These are phyloP conservation scores for Phalacrocorax aristotelis DNA, from an alignment of 2,113 vertebrate genomes.

Conservation along the genomic window DNA sequence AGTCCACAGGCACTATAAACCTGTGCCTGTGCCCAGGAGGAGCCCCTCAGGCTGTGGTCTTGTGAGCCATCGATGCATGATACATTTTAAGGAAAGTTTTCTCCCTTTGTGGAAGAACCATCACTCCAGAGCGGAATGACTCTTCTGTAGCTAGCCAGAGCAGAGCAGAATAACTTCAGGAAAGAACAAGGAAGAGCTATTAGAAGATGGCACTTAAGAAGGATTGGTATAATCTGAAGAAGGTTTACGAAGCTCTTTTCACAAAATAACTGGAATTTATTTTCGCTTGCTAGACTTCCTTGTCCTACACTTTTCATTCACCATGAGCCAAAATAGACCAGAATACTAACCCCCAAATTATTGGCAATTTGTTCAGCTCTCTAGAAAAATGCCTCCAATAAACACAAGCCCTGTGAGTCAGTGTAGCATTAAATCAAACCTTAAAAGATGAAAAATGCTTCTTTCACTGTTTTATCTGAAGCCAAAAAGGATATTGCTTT, in stretches of 20 bases:
- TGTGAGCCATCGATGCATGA: neutral
- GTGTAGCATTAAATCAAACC: conserved; percentile 62
- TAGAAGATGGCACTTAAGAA: neutral
- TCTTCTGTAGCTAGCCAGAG: neutral
- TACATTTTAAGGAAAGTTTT: neutral
- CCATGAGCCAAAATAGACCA: conserved; percentile 6
- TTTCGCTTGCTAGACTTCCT: neutral
- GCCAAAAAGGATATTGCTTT: conserved; percentile 67
- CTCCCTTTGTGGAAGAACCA: neutral
- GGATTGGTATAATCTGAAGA: neutral
- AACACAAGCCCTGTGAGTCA: conserved; percentile 52
- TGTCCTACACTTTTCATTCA: conserved; percentile 40
- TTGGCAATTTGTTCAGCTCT: conserved; percentile 69
- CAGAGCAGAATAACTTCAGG: neutral
- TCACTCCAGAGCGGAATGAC: neutral
- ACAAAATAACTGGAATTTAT: neutral
- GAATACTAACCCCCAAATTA: conserved; percentile 36
- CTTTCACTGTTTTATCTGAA: conserved; percentile 57
- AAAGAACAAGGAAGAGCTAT: neutral
- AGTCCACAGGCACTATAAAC: neutral
- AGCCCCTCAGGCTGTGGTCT: neutral
- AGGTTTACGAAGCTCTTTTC: neutral
- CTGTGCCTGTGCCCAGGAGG: neutral
- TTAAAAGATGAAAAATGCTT: conserved; percentile 57
- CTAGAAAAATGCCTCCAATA: conserved; percentile 61